These are phyloP conservation scores for Xenus cinereus DNA, from an alignment of 2,113 vertebrate species.

Conservation along the genomic window DNA sequence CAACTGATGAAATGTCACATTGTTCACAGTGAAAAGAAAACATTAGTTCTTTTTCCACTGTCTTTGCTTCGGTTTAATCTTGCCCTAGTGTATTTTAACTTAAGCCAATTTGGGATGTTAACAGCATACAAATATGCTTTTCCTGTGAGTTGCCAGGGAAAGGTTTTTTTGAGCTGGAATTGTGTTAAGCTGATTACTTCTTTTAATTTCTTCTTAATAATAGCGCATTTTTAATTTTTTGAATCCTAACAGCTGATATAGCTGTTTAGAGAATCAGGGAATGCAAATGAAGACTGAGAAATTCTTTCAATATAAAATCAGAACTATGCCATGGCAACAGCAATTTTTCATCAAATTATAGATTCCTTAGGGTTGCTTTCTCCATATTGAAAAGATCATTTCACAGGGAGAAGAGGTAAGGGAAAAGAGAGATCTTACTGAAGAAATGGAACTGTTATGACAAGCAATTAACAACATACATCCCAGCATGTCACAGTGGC, in stretches of 20 bases:
- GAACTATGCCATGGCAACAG: slow-evolving; percentile 71
- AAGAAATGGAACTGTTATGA: slow-evolving; percentile 20
- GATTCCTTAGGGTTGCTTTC: slow-evolving; percentile 55
- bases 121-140: slow-evolving; percentile 19
- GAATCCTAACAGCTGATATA: not conserved
- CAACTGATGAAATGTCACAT: not conserved
- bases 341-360: slow-evolving; percentile 55
- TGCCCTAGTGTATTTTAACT: slow-evolving; percentile 11
- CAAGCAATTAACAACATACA: slow-evolving; percentile 54
- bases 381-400: slow-evolving; percentile 74
- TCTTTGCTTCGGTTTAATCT: not conserved
- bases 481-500: slow-evolving; percentile 31
- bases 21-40: slow-evolving; percentile 27
- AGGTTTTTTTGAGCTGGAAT: not conserved
- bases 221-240: slow-evolving; percentile 44
- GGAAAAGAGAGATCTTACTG: slow-evolving; percentile 18
- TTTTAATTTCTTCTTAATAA: slow-evolving; percentile 14
- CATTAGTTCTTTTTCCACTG: not conserved
- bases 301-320: not conserved
- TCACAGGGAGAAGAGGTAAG: slow-evolving; percentile 62
- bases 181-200: slow-evolving; percentile 21
- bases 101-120: slow-evolving; percentile 6
- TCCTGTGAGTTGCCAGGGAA: not conserved
- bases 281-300: slow-evolving; percentile 24
- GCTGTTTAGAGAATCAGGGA: not conserved